phyloP scores from a whole-genome alignment of 2,888 invertebrate species.

The Drosophila fulvimacula region DNA sequence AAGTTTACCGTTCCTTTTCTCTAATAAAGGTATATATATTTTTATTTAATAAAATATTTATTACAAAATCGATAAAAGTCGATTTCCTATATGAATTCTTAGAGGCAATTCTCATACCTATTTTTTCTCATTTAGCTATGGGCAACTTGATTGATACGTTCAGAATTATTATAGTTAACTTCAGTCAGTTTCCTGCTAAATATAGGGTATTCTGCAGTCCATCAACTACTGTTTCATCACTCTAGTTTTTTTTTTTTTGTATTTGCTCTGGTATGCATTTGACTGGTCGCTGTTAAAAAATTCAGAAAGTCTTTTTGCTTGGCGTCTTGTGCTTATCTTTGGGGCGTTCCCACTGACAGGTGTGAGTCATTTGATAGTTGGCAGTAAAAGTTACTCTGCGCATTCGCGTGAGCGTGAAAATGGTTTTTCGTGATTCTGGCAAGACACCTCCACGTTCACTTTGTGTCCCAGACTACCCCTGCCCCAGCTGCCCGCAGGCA shows the following conservation, averaged over 20 bases:
- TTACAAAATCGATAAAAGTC: too few species aligned
- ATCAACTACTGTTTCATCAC: background rate
- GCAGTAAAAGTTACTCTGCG: slow-evolving; percentile 71
- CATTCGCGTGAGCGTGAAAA: slow-evolving; percentile 81
- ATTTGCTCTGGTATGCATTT: slow-evolving; percentile 20
- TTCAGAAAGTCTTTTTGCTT: slow-evolving; percentile 60
- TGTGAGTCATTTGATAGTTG: slow-evolving; percentile 77
- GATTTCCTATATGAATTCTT: too few species aligned
- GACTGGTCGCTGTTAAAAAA: slow-evolving; percentile 45
- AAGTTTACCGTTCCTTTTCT: too few species aligned
- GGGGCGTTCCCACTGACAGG: slow-evolving; percentile 57
- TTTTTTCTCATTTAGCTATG: too few species aligned
- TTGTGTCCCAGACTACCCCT: background rate
- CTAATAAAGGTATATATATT: too few species aligned
- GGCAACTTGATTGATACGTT: too few species aligned
- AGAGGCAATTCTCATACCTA: too few species aligned
- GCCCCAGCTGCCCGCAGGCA: slow-evolving; percentile 18
- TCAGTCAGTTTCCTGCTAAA: too few species aligned
- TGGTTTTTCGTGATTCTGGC: slow-evolving; percentile 76
- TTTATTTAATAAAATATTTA: too few species aligned
- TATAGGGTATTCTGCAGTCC: slow-evolving; percentile 1
- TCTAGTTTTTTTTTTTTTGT: background rate
- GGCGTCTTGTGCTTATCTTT: slow-evolving; percentile 72
- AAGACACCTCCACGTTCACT: slow-evolving; percentile 7
- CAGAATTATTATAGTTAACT: too few species aligned